phyloP scores from a whole-genome alignment of 2,888 invertebrate species.

The Hyles lineata region DNA sequence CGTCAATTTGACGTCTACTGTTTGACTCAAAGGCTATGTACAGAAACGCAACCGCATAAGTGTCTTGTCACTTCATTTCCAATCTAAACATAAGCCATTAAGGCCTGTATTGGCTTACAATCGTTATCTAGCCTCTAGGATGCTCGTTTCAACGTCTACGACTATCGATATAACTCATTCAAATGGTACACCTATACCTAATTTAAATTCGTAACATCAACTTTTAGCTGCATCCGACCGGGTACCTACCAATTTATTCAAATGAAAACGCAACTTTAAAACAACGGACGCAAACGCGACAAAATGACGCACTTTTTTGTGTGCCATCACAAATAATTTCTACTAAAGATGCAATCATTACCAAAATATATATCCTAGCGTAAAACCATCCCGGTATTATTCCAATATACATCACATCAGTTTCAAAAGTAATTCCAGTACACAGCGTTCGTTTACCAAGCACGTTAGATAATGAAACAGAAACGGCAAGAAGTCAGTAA shows the following conservation, averaged over 20 bases:
- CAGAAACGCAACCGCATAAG: too few relatives aligned
- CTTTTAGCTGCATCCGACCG: constrained; percentile 1
- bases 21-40: too few relatives aligned
- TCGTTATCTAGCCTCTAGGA: too few relatives aligned
- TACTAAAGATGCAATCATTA: background rate
- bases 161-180: too few relatives aligned
- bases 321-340: constrained; percentile 9
- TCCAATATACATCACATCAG: background rate
- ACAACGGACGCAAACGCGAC: background rate
- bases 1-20: too few relatives aligned
- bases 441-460: background rate
- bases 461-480: background rate
- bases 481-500: constrained; percentile 16
- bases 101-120: background rate
- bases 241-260: background rate
- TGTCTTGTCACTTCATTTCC: too few relatives aligned
- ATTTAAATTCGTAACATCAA: constrained; percentile 13
- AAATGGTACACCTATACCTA: too few relatives aligned
- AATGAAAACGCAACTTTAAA: background rate
- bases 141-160: too few relatives aligned
- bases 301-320: background rate
- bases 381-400: background rate
- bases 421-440: background rate
- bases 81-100: background rate
- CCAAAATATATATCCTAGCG: background rate